Percentiles rank a stretch among this genome's conserved stretches.
phyloP scores from a whole-genome alignment of 2,888 invertebrate genomes.

The Dasypolia templi region DNA sequence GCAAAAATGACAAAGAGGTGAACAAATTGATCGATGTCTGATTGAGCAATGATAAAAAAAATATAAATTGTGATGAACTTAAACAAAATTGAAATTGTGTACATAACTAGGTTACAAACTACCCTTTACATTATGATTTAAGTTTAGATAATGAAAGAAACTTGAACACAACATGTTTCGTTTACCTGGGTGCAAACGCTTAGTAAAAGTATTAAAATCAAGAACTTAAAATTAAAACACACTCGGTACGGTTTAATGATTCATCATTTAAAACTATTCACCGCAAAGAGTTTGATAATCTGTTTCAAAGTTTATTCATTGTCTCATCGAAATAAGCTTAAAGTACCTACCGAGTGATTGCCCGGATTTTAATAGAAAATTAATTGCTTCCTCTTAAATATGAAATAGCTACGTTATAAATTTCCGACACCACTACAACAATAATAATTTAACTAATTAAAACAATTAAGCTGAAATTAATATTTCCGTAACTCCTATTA shows the following conservation, averaged over 20 bases:
- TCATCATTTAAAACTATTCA: conserved; percentile 5
- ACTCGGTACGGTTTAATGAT: neutral
- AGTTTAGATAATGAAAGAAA: neutral
- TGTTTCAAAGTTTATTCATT: neutral
- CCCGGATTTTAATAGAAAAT: conserved; percentile 29
- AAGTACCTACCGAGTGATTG: conserved; percentile 15
- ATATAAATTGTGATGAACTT: too few relatives aligned
- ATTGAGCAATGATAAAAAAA: too few relatives aligned
- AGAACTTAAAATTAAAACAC: conserved; percentile 4
- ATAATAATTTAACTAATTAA: conserved; percentile 56
- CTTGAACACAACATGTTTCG: neutral
- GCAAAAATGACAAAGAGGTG: too few relatives aligned
- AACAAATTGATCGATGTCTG: too few relatives aligned
- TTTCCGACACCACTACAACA: conserved; percentile 29
- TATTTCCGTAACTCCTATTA: conserved; percentile 46
- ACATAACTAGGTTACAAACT: neutral
- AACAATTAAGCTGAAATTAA: conserved; percentile 56
- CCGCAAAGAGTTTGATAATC: conserved; percentile 8
- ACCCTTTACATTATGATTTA: neutral
- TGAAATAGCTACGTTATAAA: conserved; percentile 41
- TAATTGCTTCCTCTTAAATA: conserved; percentile 38
- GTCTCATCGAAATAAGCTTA: conserved; percentile 6
- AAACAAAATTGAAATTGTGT: too few relatives aligned
- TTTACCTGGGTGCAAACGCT: neutral
- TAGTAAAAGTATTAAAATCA: neutral